A percentile compares a stretch with the other conserved stretches of the same genome.
Conservation (phyloP, 1,140 invertebrate species). For the Drosophila arizonae region DNA sequence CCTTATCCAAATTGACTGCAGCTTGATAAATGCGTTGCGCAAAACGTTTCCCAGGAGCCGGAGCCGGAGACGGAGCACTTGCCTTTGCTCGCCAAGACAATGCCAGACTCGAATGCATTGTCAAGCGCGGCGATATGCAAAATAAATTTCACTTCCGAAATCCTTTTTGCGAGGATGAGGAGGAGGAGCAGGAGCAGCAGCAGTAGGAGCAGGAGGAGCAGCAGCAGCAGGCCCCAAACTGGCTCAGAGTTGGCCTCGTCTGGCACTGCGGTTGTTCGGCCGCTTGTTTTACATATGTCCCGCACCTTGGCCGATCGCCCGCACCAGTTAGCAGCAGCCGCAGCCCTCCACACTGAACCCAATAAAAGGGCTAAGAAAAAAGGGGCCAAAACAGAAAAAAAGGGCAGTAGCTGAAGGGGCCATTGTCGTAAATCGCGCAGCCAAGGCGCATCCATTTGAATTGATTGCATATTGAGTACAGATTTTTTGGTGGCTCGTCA, state of each 20-base stretch:
- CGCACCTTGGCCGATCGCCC: conserved; percentile 71
- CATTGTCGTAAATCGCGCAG: conserved; percentile 71
- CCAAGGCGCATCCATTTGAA: conserved; percentile 72
- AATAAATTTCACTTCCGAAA: conserved; percentile 82
- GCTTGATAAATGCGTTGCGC: conserved; percentile 71
- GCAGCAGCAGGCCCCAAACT: conserved; percentile 1
- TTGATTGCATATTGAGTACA: conserved; percentile 68
- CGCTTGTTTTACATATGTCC: conserved; percentile 81
- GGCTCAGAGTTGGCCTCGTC: background rate
- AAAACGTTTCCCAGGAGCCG: conserved; percentile 76
- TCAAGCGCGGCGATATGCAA: conserved; percentile 66
- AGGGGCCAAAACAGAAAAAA: background rate
- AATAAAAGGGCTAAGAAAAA: conserved; percentile 60
- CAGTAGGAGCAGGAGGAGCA: background rate
- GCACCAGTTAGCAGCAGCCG: background rate
- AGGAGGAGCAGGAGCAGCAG: conserved; percentile 4
- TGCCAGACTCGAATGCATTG: conserved; percentile 32
- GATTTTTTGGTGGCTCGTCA: conserved; percentile 12
- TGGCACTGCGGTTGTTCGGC: conserved; percentile 54
- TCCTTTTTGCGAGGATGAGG: conserved; percentile 45
- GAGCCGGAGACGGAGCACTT: conserved; percentile 46
- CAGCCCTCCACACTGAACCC: conserved; percentile 63
- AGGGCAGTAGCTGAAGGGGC: conserved; percentile 27
- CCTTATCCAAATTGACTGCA: conserved; percentile 44
- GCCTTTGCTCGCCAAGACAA: conserved; percentile 56